Percentiles rank a stretch among this genome's conserved stretches.
Conservation (phyloP, 2,888 invertebrate genomes). For the Gymnosoma rotundatum region DNA sequence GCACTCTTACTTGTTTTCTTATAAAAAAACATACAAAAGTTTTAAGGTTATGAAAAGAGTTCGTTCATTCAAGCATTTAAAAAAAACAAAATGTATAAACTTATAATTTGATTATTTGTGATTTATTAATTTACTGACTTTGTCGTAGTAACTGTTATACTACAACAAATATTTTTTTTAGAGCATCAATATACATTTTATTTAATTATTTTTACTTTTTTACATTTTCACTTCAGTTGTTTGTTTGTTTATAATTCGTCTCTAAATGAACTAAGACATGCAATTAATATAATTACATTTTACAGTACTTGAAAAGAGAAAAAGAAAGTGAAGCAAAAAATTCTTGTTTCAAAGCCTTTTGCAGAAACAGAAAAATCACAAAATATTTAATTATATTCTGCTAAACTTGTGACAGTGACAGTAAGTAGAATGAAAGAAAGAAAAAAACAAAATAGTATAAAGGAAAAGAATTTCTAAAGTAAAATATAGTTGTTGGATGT, state of each 20-base stretch:
- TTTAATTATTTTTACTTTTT: constrained; percentile 26
- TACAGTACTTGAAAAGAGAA: constrained; percentile 30
- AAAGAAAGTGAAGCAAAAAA: neutral
- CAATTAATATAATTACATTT: constrained; percentile 63
- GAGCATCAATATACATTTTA: neutral
- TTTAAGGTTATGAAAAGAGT: too few relatives aligned
- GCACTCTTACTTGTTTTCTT: too few relatives aligned
- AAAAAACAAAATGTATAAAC: too few relatives aligned
- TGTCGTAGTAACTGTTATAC: too few relatives aligned
- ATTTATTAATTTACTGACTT: too few relatives aligned
- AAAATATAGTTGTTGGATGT: constrained; percentile 17
- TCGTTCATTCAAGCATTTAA: too few relatives aligned
- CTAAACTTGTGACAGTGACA: constrained; percentile 28
- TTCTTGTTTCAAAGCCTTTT: constrained; percentile 24
- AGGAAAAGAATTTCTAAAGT: neutral
- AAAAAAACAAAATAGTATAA: neutral
- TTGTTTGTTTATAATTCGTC: constrained; percentile 6
- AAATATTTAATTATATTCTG: constrained; percentile 65
- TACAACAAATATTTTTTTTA: neutral
- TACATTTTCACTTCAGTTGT: neutral
- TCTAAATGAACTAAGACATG: constrained; percentile 40
- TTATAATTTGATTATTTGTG: too few relatives aligned
- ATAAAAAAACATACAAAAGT: too few relatives aligned
- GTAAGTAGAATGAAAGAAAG: neutral
- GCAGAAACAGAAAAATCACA: constrained; percentile 35